A percentile compares a stretch with the other conserved stretches of the same genome.
phyloP scores from a whole-genome alignment of 1,140 invertebrate genomes.

The Drosophila erecta region DNA sequence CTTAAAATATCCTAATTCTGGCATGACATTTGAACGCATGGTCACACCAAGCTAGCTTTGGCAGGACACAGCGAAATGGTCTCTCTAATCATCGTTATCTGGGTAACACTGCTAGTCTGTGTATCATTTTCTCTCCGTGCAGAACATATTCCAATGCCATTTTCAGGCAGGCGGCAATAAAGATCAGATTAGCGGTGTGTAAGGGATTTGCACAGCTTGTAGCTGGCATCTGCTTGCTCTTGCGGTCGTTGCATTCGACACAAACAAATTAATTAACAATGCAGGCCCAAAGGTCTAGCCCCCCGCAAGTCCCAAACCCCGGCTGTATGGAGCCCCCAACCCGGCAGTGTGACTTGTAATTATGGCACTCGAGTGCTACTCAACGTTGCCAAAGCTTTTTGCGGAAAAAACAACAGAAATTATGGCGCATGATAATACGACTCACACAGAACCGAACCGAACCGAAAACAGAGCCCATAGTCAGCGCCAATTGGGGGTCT shows the following conservation, averaged over 20 bases:
- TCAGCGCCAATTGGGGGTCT: constrained; percentile 15
- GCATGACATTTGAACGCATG: neutral
- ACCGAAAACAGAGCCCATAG: neutral
- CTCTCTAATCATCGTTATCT: neutral
- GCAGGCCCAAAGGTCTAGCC: constrained; percentile 37
- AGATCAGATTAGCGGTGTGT: constrained; percentile 40
- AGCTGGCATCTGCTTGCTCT: constrained; percentile 37
- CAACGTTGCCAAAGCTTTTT: constrained; percentile 44
- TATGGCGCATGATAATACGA: constrained; percentile 62
- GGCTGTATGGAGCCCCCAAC: constrained; percentile 1
- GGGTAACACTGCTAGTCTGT: neutral
- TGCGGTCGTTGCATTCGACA: constrained; percentile 47
- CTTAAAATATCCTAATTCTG: neutral
- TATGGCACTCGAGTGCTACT: constrained; percentile 77
- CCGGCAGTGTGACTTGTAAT: constrained; percentile 62
- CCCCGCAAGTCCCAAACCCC: neutral
- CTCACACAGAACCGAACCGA: constrained; percentile 1
- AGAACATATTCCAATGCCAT: constrained; percentile 27
- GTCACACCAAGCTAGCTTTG: neutral
- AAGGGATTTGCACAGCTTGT: constrained; percentile 54
- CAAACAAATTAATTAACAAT: constrained; percentile 81
- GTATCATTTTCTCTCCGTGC: constrained; percentile 1
- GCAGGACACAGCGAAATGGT: neutral
- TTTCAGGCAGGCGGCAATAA: constrained; percentile 29
- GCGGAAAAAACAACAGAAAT: constrained; percentile 63